phyloP scores from a whole-genome alignment of 2,888 invertebrate species.

The Chloroclystis v-ata region DNA sequence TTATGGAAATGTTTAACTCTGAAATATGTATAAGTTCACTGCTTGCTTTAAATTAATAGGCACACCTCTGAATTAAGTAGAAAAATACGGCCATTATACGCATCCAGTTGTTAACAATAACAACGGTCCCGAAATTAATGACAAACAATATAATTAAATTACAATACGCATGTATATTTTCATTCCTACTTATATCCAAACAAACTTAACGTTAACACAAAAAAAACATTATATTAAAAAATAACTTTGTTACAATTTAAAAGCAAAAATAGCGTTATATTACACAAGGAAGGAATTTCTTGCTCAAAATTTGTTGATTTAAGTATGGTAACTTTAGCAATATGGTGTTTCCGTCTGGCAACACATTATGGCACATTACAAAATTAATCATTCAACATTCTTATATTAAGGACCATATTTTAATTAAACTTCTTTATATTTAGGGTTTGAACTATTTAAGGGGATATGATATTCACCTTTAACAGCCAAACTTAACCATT shows the following conservation, averaged over 20 bases:
- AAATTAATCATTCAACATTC: conserved; percentile 48
- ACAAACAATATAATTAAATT: conserved; percentile 21
- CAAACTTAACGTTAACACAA: conserved; percentile 55
- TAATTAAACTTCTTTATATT: conserved; percentile 42
- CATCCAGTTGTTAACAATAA: not conserved
- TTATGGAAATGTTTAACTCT: too few relatives aligned
- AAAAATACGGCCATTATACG: not conserved
- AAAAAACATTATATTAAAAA: conserved; percentile 58
- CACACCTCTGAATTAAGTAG: too few relatives aligned
- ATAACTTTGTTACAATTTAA: conserved; percentile 62
- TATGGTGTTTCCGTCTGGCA: conserved; percentile 72
- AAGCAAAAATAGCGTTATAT: conserved; percentile 68
- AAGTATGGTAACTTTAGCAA: conserved; percentile 68
- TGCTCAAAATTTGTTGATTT: conserved; percentile 39
- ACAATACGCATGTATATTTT: conserved; percentile 43
- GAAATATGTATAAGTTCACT: too few relatives aligned
- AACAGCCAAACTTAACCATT: conserved; percentile 17
- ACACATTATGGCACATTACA: conserved; percentile 73
- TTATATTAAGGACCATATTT: conserved; percentile 73
- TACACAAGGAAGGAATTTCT: conserved; percentile 64
- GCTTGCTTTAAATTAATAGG: too few relatives aligned
- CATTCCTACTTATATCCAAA: conserved; percentile 66
- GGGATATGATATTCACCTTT: not conserved
- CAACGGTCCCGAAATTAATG: conserved; percentile 12
- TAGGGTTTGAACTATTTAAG: conserved; percentile 28